Percentiles rank a stretch among this genome's conserved stretches.
Evolutionary conservation across 2,797 vertebrate genomes (phyloP).

Genomic region (Microtus obscurus): DNA sequence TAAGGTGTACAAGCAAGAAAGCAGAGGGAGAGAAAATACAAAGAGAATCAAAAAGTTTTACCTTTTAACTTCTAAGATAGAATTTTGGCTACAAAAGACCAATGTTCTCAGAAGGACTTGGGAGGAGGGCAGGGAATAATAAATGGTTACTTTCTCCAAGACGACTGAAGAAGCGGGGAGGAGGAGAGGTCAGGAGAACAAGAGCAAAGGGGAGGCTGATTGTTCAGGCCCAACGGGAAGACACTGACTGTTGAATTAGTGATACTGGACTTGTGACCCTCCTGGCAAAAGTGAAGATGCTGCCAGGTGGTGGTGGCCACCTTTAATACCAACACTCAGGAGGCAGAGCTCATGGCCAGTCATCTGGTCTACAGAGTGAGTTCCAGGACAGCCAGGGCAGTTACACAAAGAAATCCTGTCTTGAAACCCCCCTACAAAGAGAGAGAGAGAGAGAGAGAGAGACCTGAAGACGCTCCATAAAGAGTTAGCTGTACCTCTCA

Average conservation of each 20-base stretch:
- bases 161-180: background rate
- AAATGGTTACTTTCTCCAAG: background rate
- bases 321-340: no score
- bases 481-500: no score
- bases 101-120: background rate
- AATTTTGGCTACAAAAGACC: background rate
- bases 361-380: no score
- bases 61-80: background rate
- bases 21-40: background rate
- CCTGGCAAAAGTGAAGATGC: background rate
- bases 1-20: background rate
- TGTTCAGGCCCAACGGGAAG: background rate
- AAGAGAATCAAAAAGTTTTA: background rate
- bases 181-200: background rate
- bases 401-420: no score
- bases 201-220: background rate
- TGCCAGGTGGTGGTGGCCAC: background rate
- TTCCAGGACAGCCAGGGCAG: no score
- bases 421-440: no score
- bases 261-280: background rate
- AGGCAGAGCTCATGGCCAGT: no score
- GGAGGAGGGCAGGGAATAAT: background rate
- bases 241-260: background rate
- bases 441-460: no score
- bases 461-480: no score